These are phyloP conservation scores for Camponotus fellah DNA, from an alignment of 2,888 invertebrate species.

Conservation along the genomic window DNA sequence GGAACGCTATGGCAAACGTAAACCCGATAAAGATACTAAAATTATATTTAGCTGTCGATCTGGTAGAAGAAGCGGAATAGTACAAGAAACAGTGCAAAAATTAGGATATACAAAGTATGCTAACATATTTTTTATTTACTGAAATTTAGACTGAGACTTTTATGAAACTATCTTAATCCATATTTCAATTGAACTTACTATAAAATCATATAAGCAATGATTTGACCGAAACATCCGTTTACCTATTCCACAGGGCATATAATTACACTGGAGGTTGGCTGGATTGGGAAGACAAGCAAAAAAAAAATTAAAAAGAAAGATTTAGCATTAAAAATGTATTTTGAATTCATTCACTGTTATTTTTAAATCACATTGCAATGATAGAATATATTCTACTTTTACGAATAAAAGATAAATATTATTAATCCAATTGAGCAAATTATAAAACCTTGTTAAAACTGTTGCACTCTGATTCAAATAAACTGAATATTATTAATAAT, in stretches of 20 bases:
- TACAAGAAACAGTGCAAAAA: constrained; percentile 88
- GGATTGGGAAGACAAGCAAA: constrained; percentile 87
- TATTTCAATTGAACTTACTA: too few relatives aligned
- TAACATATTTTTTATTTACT: constrained; percentile 56
- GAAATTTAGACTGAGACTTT: too few relatives aligned
- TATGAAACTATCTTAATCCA: too few relatives aligned
- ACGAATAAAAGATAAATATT: constrained; percentile 21
- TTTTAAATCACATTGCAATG: neutral
- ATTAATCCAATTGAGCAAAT: neutral
- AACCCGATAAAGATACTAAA: constrained; percentile 88
- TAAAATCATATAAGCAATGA: neutral
- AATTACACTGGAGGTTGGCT: constrained; percentile 89
- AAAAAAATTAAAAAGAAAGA: constrained; percentile 31
- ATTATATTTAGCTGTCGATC: constrained; percentile 91
- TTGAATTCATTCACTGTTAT: too few relatives aligned
- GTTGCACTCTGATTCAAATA: neutral
- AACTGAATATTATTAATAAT: neutral
- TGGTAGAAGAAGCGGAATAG: constrained; percentile 89
- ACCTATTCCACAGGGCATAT: constrained; percentile 86
- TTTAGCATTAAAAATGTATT: too few relatives aligned
- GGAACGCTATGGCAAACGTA: constrained; percentile 87
- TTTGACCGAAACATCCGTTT: neutral
- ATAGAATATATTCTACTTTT: neutral
- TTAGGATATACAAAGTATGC: constrained; percentile 89
- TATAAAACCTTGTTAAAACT: neutral